phyloP scores from a whole-genome alignment of 2,113 vertebrate species.

The Zingel zingel region DNA sequence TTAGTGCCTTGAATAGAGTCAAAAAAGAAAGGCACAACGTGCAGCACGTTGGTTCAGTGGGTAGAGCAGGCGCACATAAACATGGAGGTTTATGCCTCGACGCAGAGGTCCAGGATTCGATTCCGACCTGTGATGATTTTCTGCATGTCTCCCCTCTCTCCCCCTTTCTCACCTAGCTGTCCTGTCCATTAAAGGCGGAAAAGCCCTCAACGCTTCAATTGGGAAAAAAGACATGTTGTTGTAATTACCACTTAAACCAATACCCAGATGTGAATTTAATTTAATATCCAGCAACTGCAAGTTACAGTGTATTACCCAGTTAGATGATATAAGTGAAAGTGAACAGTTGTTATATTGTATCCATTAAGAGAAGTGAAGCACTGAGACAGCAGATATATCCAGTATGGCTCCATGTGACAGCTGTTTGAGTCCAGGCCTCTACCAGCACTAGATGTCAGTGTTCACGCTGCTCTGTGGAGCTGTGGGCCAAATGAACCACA shows the following conservation, averaged over 20 bases:
- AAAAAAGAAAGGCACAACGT: too few relatives aligned
- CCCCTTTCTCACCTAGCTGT: too few relatives aligned
- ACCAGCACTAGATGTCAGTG: slow-evolving; percentile 83
- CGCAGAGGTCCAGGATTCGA: too few relatives aligned
- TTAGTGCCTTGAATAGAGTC: too few relatives aligned
- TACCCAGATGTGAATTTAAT: not conserved
- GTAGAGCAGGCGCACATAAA: too few relatives aligned
- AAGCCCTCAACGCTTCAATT: not conserved
- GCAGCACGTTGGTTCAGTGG: too few relatives aligned
- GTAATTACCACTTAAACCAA: not conserved
- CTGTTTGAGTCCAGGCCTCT: not conserved
- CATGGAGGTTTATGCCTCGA: too few relatives aligned
- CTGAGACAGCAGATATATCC: not conserved
- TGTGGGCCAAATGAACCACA: slow-evolving; percentile 34
- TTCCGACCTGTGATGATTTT: too few relatives aligned
- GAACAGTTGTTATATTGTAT: not conserved
- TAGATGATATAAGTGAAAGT: not conserved
- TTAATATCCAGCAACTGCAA: not conserved
- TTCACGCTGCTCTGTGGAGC: slow-evolving; percentile 67
- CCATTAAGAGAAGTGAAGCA: not conserved
- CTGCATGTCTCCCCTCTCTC: too few relatives aligned
- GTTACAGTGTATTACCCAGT: not conserved
- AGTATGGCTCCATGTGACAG: too few relatives aligned
- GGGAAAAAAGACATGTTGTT: too few relatives aligned
- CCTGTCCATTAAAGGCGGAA: too few relatives aligned